Conservation (phyloP, 1,140 invertebrate genomes). For the Gryon sp. region DNA sequence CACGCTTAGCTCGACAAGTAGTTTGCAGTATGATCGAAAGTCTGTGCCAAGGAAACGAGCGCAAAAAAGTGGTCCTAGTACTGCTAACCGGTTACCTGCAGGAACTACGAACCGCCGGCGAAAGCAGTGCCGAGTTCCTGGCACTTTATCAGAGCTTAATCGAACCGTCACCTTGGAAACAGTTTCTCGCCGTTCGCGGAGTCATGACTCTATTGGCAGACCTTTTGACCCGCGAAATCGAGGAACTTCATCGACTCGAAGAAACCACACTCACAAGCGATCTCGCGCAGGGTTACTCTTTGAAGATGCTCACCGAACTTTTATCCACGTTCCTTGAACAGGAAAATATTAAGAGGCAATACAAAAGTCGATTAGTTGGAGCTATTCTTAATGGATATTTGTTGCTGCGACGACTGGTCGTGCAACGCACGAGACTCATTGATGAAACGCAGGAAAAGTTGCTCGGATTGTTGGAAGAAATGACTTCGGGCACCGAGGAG, state of each 20-base stretch:
- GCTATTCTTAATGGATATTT: slow-evolving; percentile 96
- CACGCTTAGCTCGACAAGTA: slow-evolving; percentile 91
- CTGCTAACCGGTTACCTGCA: slow-evolving; percentile 93
- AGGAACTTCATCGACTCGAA: slow-evolving; percentile 90
- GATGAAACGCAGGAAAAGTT: slow-evolving; percentile 98
- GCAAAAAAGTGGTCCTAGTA: slow-evolving; percentile 89
- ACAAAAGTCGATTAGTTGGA: slow-evolving; percentile 93
- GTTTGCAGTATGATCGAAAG: slow-evolving; percentile 93
- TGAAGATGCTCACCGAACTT: slow-evolving; percentile 93
- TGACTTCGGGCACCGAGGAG: slow-evolving; percentile 95
- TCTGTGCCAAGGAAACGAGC: slow-evolving; percentile 86
- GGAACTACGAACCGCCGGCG: slow-evolving; percentile 90
- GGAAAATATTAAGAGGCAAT: slow-evolving; percentile 90
- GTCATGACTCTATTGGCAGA: slow-evolving; percentile 91
- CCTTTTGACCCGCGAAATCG: slow-evolving; percentile 92
- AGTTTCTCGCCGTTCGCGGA: slow-evolving; percentile 93
- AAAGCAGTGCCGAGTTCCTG: slow-evolving; percentile 95
- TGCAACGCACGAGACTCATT: slow-evolving; percentile 95
- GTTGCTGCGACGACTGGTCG: slow-evolving; percentile 92
- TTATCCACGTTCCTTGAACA: slow-evolving; percentile 91
- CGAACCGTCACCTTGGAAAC: slow-evolving; percentile 92
- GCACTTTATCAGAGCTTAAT: slow-evolving; percentile 92
- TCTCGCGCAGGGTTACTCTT: slow-evolving; percentile 93
- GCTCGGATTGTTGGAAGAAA: slow-evolving; percentile 95
- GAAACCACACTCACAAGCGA: slow-evolving; percentile 96